phyloP scores from a whole-genome alignment of 37 sponge, comb jelly and placozoan species.

The Halisarca cf. caerulea region DNA sequence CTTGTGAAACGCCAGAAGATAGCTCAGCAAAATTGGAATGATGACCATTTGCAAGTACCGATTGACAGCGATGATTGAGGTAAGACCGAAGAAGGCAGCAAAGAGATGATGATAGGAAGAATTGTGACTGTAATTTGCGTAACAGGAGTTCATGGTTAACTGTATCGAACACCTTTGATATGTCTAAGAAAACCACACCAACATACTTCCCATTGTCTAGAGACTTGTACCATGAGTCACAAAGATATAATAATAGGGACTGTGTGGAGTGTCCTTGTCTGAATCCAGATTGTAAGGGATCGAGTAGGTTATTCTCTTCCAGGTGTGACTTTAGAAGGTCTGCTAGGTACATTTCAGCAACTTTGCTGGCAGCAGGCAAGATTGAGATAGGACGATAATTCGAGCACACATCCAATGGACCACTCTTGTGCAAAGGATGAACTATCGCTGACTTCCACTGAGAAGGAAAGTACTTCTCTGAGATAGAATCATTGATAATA shows the following conservation, averaged over 20 bases:
- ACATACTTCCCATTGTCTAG: not conserved
- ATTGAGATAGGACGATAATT: slow-evolving; percentile 22
- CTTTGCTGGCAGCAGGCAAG: slow-evolving; percentile 20
- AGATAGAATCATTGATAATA: slow-evolving; percentile 15
- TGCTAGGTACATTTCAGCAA: slow-evolving; percentile 15
- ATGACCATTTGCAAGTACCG: not conserved
- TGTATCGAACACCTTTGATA: slow-evolving; percentile 4
- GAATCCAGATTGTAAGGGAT: slow-evolving; percentile 5
- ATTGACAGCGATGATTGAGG: slow-evolving; percentile 8
- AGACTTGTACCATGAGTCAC: slow-evolving; percentile 23
- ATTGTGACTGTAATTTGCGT: not conserved
- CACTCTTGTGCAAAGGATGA: slow-evolving; percentile 21
- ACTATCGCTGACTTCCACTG: slow-evolving; percentile 14
- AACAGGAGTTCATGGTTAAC: not conserved
- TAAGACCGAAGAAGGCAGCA: slow-evolving; percentile 1
- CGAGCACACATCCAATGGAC: not conserved
- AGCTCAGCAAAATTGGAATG: not conserved
- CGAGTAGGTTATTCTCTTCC: not conserved
- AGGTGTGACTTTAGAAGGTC: slow-evolving; percentile 1
- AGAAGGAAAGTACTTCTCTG: slow-evolving; percentile 9
- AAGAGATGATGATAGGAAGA: not conserved
- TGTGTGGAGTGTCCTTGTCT: slow-evolving; percentile 27
- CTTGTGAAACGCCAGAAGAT: slow-evolving; percentile 13
- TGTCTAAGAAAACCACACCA: slow-evolving; percentile 21
- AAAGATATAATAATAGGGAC: not conserved